Evolutionary conservation across 2,113 vertebrate genomes (phyloP).

Genomic region (Propithecus coquereli): DNA sequence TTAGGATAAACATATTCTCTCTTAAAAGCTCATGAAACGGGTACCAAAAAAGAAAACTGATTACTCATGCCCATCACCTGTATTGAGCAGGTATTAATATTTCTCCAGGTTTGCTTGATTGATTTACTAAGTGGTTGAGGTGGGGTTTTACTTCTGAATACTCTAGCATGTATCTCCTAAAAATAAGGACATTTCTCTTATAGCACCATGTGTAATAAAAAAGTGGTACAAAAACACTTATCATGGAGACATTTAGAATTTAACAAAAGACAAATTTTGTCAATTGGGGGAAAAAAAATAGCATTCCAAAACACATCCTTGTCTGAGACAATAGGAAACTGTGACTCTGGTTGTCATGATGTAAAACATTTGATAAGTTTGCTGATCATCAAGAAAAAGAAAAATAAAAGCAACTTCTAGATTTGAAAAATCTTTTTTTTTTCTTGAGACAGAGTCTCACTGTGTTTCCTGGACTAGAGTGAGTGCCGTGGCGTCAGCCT

Average conservation of each 20-base stretch:
- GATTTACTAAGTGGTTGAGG: neutral
- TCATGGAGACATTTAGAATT: neutral
- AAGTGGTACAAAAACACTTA: neutral
- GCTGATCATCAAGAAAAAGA: neutral
- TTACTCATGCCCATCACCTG: neutral
- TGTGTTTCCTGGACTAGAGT: too few species aligned
- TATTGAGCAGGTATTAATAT: neutral
- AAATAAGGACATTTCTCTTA: neutral
- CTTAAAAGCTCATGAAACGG: conserved; percentile 10
- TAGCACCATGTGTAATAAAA: neutral
- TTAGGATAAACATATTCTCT: neutral
- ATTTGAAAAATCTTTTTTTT: neutral
- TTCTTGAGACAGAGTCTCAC: too few species aligned
- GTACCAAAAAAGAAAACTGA: neutral
- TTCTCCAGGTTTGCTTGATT: neutral
- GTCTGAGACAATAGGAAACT: neutral
- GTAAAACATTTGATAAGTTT: conserved; percentile 5
- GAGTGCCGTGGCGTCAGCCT: too few species aligned
- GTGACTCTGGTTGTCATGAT: neutral
- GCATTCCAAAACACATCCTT: conserved; percentile 20
- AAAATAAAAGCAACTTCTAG: conserved; percentile 16
- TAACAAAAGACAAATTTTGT: neutral
- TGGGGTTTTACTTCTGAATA: neutral
- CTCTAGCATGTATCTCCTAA: neutral
- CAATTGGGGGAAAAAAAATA: neutral